Base-by-base conservation (phyloP, 2,888 invertebrate genomes). In the Invenusta paracnida region DNA sequence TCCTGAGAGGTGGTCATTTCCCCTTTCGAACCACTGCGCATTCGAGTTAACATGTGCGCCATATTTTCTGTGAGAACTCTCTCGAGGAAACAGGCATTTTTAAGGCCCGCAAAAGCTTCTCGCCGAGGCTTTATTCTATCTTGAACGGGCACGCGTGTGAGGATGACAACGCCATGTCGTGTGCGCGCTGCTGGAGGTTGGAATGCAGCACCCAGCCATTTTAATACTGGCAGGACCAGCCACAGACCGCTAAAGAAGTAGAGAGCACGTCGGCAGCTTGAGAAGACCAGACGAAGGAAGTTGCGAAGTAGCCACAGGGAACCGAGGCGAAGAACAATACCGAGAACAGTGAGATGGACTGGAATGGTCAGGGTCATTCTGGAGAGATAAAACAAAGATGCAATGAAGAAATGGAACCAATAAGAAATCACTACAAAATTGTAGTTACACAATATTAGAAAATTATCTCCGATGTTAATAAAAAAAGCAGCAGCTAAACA, bases 41-140 rank as follows among this genome's bases (percentile, higher is more conserved):
- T 31, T 1, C 31, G 30, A 23, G 83, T 48, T 23, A 83, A 31
- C 30, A 83, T 83, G 27, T 31, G 48, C 2, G 83, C 83, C 5
- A 83, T 23, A 17, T 83, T 83, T 30, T 83, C 83, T 27, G 83
- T 83, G 30, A 83, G 30, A 17, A 83, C 48, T 30, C 83, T 29
- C 48, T 83, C 83, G 25, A 83, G 83, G 48, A 83, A 83, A 30
- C 48, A 83, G 27, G 83, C 83, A 83, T 83, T 83, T 83, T 83
- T 48, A 48, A 48, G 48, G 48, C 48, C 48, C 5, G 48, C 17
- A 17, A 48, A 48, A 48, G 48, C 48, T 17, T 48, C 48, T 11
- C 48, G 48, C 5, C 48, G 48, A 17, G 48, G 48, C 17, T 48
- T 48, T 5, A 48, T 48, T 48, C 48, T 5, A 17, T 48, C 48